Conservation (phyloP, 2,888 invertebrate genomes). For the Troilus luridus region DNA sequence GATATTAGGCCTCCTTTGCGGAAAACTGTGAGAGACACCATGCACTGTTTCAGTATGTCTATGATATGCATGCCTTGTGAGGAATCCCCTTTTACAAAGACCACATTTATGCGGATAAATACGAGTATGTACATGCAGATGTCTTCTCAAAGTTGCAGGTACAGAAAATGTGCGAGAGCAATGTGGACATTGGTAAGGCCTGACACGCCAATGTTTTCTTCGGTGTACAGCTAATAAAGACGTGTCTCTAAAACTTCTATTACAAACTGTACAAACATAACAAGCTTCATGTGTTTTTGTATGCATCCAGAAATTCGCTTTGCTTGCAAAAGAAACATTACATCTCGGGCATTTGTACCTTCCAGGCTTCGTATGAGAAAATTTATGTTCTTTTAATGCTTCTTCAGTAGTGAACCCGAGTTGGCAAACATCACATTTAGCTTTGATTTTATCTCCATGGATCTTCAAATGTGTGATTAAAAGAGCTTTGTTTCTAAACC, state of each 20-base stretch:
- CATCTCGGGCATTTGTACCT: conserved; percentile 61
- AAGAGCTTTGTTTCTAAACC: conserved; percentile 61
- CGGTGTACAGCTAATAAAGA: conserved; percentile 63
- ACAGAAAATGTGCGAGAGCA: conserved; percentile 63
- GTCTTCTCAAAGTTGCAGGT: conserved; percentile 60
- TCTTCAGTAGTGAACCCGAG: conserved; percentile 59
- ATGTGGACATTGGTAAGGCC: conserved; percentile 63
- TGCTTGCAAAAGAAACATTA: conserved; percentile 52
- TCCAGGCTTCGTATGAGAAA: conserved; percentile 59
- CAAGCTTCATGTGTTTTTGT: conserved; percentile 61
- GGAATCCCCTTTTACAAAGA: conserved; percentile 62
- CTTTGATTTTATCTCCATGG: conserved; percentile 59
- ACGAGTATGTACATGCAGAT: conserved; percentile 59
- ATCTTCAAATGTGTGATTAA: conserved; percentile 58
- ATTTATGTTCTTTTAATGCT: conserved; percentile 60
- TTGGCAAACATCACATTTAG: conserved; percentile 58
- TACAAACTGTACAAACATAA: conserved; percentile 62
- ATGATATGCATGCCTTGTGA: conserved; percentile 61
- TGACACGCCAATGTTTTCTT: conserved; percentile 61
- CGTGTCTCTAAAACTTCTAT: conserved; percentile 61
- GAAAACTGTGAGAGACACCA: conserved; percentile 49
- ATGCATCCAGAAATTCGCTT: conserved; percentile 62
- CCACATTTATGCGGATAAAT: conserved; percentile 60
- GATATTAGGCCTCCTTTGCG: conserved; percentile 50
- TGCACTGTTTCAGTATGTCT: conserved; percentile 61